A percentile compares a stretch with the other conserved stretches of the same genome.
phyloP scores from a whole-genome alignment of 2,888 invertebrate species.

The Agriopis leucophaearia region DNA sequence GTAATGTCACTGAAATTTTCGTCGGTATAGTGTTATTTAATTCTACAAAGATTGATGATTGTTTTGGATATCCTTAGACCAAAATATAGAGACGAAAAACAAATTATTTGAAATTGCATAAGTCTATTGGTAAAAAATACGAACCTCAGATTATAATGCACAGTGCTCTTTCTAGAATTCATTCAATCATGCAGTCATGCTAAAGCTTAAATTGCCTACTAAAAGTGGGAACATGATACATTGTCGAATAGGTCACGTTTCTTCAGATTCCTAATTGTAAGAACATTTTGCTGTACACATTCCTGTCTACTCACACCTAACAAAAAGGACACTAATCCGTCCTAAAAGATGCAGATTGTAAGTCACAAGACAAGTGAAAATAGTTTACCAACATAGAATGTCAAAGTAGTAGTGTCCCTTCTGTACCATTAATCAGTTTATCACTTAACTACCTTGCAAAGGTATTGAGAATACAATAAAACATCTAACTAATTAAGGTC shows the following conservation, averaged over 20 bases:
- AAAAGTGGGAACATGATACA: constrained; percentile 66
- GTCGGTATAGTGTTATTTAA: not conserved
- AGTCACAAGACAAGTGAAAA: constrained; percentile 42
- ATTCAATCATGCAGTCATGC: constrained; percentile 72
- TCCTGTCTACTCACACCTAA: constrained; percentile 52
- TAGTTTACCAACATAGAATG: constrained; percentile 49
- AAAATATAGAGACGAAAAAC: constrained; percentile 8
- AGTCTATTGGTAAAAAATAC: constrained; percentile 17
- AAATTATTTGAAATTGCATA: constrained; percentile 6
- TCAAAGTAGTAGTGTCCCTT: constrained; percentile 74
- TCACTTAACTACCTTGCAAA: constrained; percentile 78
- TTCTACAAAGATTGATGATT: constrained; percentile 16
- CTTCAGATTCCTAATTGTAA: constrained; percentile 80
- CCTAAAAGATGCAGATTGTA: constrained; percentile 56
- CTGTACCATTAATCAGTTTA: constrained; percentile 68
- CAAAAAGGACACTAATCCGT: constrained; percentile 67
- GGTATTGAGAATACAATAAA: constrained; percentile 81
- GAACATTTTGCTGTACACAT: constrained; percentile 77
- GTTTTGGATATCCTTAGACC: constrained; percentile 12
- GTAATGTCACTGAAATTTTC: constrained; percentile 4
- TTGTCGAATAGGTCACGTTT: constrained; percentile 77
- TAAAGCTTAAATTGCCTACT: constrained; percentile 81
- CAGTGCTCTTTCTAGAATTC: constrained; percentile 27
- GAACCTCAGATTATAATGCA: constrained; percentile 22
- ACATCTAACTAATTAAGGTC: constrained; percentile 36